phyloP scores from a whole-genome alignment of 2,113 vertebrate genomes.

The Scomber scombrus region DNA sequence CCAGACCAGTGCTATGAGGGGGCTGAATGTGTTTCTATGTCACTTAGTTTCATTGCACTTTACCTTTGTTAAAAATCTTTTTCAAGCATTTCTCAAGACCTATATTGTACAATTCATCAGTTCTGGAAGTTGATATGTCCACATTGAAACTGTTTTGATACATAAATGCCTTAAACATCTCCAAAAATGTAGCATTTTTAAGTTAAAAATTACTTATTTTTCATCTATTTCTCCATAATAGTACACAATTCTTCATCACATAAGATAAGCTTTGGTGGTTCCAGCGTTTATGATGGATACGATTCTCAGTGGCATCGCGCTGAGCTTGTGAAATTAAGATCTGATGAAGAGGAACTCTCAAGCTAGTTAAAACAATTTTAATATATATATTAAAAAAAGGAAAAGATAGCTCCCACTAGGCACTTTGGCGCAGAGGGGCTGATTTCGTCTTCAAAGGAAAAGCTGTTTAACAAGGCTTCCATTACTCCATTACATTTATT shows the following conservation, averaged over 20 bases:
- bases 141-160: not conserved
- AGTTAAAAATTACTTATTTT: too few relatives aligned
- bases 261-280: not conserved
- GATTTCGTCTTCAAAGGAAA: conserved; percentile 34
- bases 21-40: not conserved
- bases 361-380: not conserved
- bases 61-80: too few relatives aligned
- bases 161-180: not conserved
- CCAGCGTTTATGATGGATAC: not conserved
- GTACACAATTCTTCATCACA: not conserved
- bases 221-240: not conserved
- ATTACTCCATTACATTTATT: too few relatives aligned
- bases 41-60: conserved; percentile 36
- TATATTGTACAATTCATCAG: too few relatives aligned
- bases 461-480: too few relatives aligned
- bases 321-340: conserved; percentile 13
- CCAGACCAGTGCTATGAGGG: conserved; percentile 12
- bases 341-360: conserved; percentile 22
- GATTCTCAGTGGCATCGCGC: not conserved
- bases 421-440: not conserved
- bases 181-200: too few relatives aligned
- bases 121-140: too few relatives aligned
- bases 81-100: not conserved
- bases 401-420: conserved; percentile 4
- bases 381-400: not conserved